Conservation (phyloP, 2,888 invertebrate species). For the Salpingus planirostris region DNA sequence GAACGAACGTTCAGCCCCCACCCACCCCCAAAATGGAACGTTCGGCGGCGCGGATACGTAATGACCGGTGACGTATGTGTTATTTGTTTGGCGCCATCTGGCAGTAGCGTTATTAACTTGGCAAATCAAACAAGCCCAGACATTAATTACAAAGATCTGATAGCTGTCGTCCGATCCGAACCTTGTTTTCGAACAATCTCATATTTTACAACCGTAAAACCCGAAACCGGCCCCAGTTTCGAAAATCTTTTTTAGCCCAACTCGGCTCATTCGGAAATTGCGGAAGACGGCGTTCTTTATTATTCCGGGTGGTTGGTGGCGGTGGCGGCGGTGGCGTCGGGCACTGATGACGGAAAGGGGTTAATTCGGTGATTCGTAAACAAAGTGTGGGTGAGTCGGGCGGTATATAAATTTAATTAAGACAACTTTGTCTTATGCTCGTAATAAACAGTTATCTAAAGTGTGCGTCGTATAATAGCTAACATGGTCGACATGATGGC, state of each 20-base stretch:
- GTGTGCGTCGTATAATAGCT: conserved; percentile 28
- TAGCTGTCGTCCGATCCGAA: conserved; percentile 30
- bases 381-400: conserved; percentile 12
- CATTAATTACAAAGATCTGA: conserved; percentile 41
- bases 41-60: conserved; percentile 30
- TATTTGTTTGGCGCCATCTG: conserved; percentile 46
- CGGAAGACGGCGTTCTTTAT: no score
- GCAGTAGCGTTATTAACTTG: conserved; percentile 45
- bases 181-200: conserved; percentile 25
- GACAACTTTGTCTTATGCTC: conserved; percentile 31
- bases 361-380: no score
- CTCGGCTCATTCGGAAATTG: no score
- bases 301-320: no score
- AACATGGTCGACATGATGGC: conserved; percentile 28
- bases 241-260: no score
- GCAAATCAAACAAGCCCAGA: conserved; percentile 45
- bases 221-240: no score
- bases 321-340: no score
- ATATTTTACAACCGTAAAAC: conserved; percentile 17
- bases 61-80: conserved; percentile 44
- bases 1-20: conserved; percentile 13
- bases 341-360: no score
- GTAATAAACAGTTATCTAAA: conserved; percentile 30
- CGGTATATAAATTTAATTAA: conserved; percentile 29
- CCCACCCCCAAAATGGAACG: conserved; percentile 10